A percentile compares a stretch with the other conserved stretches of the same genome.
These are phyloP conservation scores for Fabriciana adippe DNA, from an alignment of 2,888 invertebrate genomes.

Conservation along the genomic window DNA sequence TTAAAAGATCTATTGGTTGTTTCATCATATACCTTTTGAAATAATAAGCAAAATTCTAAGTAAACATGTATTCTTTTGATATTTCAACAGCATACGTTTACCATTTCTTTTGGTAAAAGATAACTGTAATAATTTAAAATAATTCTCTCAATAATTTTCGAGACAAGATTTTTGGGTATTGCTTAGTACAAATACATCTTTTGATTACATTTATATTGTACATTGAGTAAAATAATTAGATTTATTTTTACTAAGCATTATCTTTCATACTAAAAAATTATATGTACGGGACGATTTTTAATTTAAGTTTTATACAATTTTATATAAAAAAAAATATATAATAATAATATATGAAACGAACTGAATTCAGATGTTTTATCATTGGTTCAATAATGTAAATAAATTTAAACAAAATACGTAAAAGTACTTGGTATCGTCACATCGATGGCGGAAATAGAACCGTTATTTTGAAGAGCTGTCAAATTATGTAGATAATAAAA, in stretches of 20 bases:
- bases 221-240: conserved; percentile 17
- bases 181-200: conserved; percentile 24
- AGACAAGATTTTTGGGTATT: not conserved
- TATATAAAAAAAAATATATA: conserved; percentile 4
- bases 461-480: conserved; percentile 14
- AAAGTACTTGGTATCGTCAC: conserved; percentile 16
- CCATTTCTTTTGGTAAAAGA: not conserved
- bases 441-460: conserved; percentile 12
- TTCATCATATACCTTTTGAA: not conserved
- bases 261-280: too few species aligned
- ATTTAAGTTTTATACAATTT: conserved; percentile 22
- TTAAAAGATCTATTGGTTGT: not conserved
- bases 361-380: conserved; percentile 18
- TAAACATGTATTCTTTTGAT: too few species aligned
- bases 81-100: too few species aligned
- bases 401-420: conserved; percentile 22
- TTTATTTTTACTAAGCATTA: conserved; percentile 24
- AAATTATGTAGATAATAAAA: conserved; percentile 8
- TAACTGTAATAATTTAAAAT: not conserved
- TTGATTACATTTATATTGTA: conserved; percentile 27
- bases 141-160: conserved; percentile 2
- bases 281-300: conserved; percentile 1
- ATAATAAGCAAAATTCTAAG: too few species aligned
- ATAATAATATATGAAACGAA: conserved; percentile 15
- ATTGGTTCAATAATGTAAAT: conserved; percentile 20